These are phyloP conservation scores for Dermochelys coriacea DNA, from an alignment of 2,797 vertebrate genomes.

Conservation along the genomic window DNA sequence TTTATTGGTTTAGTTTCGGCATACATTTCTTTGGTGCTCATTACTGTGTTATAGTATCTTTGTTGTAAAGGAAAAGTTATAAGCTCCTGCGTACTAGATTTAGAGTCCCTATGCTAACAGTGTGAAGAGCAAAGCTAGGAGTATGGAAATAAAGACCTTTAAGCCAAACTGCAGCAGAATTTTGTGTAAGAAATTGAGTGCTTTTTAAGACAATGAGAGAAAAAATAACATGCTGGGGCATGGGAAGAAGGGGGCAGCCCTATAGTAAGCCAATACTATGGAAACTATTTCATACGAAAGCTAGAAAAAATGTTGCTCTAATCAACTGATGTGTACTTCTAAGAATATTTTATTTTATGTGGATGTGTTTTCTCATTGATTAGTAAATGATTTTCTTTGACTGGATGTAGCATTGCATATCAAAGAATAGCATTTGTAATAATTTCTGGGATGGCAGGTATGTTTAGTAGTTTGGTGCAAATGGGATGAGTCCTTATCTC, in stretches of 20 bases:
- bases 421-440: background rate
- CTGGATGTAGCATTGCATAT: background rate
- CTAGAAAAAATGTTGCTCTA: background rate
- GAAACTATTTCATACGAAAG: background rate
- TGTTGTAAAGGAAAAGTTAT: background rate
- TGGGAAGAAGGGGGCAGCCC: background rate
- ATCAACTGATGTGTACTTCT: background rate
- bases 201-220: background rate
- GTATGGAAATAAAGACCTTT: background rate
- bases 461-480: background rate
- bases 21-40: background rate
- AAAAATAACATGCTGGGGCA: background rate
- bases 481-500: background rate
- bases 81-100: background rate
- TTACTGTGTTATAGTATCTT: background rate
- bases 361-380: background rate
- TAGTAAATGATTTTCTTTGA: background rate
- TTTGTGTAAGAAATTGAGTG: background rate
- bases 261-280: background rate
- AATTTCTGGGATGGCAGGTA: background rate
- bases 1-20: background rate
- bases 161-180: background rate
- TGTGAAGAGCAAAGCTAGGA: background rate
- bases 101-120: background rate
- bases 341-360: background rate